Conservation (phyloP, 2,797 vertebrate genomes). For the Hipposideros larvatus region DNA sequence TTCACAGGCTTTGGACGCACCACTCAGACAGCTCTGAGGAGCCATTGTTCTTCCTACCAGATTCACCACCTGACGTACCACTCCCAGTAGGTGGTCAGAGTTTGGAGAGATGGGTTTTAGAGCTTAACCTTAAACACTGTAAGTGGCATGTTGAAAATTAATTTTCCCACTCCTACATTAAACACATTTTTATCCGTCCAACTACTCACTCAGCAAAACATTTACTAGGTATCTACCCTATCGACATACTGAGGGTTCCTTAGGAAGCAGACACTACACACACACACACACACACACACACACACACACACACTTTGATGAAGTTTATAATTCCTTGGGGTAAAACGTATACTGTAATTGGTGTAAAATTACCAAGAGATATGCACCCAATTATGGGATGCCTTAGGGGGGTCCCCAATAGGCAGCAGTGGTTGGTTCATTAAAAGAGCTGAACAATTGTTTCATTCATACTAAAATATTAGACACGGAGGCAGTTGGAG, state of each 20-base stretch:
- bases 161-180: not conserved
- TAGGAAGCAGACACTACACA: not conserved
- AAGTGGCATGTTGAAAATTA: not conserved
- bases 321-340: not conserved
- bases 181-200: not conserved
- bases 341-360: not conserved
- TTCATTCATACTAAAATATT: not conserved
- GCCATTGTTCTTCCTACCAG: not conserved
- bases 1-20: not conserved
- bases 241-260: not conserved
- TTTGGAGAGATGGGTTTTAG: not conserved
- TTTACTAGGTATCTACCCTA: not conserved
- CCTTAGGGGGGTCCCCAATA: not conserved
- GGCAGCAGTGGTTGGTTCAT: not conserved
- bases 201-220: not conserved
- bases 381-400: not conserved
- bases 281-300: not conserved
- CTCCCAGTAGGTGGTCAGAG: not conserved
- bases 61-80: not conserved
- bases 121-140: not conserved
- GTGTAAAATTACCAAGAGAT: not conserved
- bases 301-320: not conserved
- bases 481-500: not conserved
- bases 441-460: not conserved
- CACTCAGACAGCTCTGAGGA: not conserved